phyloP scores from a whole-genome alignment of 2,888 invertebrate species.

The Drosophila borealis region DNA sequence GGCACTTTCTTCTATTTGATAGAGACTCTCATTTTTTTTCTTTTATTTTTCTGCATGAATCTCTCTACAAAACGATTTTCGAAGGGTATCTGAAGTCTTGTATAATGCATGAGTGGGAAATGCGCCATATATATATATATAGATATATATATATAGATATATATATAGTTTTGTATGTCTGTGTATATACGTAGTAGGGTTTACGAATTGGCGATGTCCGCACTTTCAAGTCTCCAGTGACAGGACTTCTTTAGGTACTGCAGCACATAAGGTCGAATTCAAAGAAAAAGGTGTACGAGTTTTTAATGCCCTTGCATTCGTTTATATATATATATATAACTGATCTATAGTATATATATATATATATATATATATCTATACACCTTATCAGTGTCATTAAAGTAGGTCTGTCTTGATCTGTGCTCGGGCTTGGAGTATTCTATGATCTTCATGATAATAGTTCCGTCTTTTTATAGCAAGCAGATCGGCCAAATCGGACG shows the following conservation, averaged over 20 bases:
- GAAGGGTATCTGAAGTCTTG: slow-evolving; percentile 1
- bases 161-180: background rate
- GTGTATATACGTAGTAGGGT: slow-evolving; percentile 15
- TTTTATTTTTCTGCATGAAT: slow-evolving; percentile 13
- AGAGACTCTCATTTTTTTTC: slow-evolving; percentile 13
- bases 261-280: slow-evolving; percentile 56
- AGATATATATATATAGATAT: background rate
- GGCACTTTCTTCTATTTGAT: slow-evolving; percentile 65
- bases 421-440: background rate
- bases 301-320: slow-evolving; percentile 1
- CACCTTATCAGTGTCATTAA: background rate
- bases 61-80: slow-evolving; percentile 24
- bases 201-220: slow-evolving; percentile 49
- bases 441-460: background rate
- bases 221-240: slow-evolving; percentile 21
- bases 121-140: background rate
- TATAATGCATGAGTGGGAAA: slow-evolving; percentile 2
- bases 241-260: slow-evolving; percentile 63
- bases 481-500: background rate
- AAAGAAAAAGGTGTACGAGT: slow-evolving; percentile 1
- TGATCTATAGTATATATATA: background rate
- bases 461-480: background rate
- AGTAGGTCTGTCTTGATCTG: background rate
- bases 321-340: no score
- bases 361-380: background rate